Evolutionary conservation across 2,113 vertebrate genomes (phyloP).

Genomic region (Dromas ardeola): DNA sequence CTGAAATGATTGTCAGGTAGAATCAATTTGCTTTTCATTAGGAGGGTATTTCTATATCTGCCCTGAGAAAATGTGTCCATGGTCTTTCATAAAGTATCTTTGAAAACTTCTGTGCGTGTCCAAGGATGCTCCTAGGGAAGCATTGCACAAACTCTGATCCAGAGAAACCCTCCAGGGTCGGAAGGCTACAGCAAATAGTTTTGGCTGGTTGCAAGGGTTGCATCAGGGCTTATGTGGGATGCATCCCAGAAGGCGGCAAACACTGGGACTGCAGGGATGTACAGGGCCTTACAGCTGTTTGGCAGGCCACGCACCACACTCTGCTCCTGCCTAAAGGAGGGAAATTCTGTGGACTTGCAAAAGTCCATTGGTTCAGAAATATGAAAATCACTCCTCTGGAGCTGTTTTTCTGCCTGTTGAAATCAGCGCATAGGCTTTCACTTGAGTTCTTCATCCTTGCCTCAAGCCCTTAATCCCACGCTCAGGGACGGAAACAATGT

Average conservation of each 20-base stretch:
- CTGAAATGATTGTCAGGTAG: not conserved
- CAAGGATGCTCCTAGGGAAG: not conserved
- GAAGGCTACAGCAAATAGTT: not conserved
- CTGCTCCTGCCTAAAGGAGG: not conserved
- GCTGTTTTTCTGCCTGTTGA: not conserved
- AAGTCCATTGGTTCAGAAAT: not conserved
- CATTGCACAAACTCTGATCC: not conserved
- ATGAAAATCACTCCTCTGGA: not conserved
- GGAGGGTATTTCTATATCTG: not conserved
- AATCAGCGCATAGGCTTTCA: not conserved
- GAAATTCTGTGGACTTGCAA: not conserved
- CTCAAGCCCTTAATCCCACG: not conserved
- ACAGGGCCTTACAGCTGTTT: not conserved
- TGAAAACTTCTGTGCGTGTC: accelerated
- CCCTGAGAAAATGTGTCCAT: not conserved
- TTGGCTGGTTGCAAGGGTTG: not conserved
- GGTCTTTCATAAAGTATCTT: not conserved
- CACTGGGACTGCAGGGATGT: not conserved
- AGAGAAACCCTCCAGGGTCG: not conserved
- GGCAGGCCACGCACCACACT: accelerated
- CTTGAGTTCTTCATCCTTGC: not conserved
- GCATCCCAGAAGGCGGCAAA: not conserved
- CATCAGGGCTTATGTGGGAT: not conserved
- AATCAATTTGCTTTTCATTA: not conserved
- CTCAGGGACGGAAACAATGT: not conserved